Evolutionary conservation across 2,113 vertebrate species (phyloP).

Genomic region (Numida meleagris): DNA sequence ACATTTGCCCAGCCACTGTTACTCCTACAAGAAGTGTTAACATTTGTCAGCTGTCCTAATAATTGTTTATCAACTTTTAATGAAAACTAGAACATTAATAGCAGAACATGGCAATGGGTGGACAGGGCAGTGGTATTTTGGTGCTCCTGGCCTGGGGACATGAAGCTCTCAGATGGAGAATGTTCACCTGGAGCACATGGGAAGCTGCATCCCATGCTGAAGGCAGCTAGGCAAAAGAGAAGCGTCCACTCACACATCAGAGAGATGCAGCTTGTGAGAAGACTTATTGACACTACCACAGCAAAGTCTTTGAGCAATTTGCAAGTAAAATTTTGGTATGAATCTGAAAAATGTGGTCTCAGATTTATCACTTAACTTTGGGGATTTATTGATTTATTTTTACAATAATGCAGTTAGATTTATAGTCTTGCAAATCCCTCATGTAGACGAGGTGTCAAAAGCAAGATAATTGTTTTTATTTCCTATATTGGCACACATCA

Average conservation of each 20-base stretch:
- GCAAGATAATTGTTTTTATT: background rate
- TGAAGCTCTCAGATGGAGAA: background rate
- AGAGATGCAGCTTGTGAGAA: background rate
- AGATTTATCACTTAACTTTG: background rate
- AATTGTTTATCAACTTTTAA: background rate
- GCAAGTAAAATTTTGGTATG: background rate
- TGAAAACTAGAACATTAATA: background rate
- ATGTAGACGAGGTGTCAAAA: background rate
- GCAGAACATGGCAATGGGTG: background rate
- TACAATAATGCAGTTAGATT: background rate
- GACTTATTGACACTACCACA: background rate
- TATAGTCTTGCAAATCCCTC: background rate
- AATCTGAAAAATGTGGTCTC: background rate
- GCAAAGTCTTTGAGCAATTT: background rate
- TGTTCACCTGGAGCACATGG: background rate
- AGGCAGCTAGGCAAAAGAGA: background rate
- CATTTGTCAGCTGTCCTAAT: background rate
- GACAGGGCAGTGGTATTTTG: background rate
- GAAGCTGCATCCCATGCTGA: background rate
- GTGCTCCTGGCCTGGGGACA: background rate
- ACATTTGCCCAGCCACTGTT: conserved; percentile 79
- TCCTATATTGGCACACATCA: background rate
- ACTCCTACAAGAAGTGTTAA: conserved; percentile 71
- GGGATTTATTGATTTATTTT: background rate
- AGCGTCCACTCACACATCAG: background rate